These are phyloP conservation scores for Chromis chromis DNA, from an alignment of 2,797 vertebrate species.

Conservation along the genomic window DNA sequence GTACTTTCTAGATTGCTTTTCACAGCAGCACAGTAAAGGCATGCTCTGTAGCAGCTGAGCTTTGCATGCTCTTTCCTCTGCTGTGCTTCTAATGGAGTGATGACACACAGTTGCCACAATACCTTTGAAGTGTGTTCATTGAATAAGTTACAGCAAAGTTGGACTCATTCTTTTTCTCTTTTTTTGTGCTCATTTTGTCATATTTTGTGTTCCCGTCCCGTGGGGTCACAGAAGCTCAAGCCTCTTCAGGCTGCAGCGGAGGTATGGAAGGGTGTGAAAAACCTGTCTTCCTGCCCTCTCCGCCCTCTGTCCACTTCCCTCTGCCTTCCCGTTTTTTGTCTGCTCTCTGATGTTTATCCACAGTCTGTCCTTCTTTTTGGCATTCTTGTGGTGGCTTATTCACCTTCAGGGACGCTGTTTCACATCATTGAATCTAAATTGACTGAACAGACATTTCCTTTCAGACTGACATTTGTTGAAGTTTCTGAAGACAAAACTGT, in stretches of 20 bases:
- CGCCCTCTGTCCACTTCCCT: conserved; percentile 37
- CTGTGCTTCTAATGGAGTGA: conserved; percentile 36
- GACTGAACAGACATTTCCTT: conserved; percentile 1
- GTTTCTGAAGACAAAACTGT: not conserved
- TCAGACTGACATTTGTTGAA: conserved; percentile 3
- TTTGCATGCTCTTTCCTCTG: conserved; percentile 68
- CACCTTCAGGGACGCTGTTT: not conserved
- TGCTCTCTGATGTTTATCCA: conserved; percentile 29
- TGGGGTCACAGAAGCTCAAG: conserved; percentile 79
- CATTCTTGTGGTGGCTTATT: conserved; percentile 16
- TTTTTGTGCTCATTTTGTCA: conserved; percentile 63
- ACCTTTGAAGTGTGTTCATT: conserved; percentile 34
- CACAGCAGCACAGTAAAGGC: conserved; percentile 41
- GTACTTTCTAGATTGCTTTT: conserved; percentile 22
- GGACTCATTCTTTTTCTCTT: conserved; percentile 61
- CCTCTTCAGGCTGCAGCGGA: conserved; percentile 78
- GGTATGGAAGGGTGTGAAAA: conserved; percentile 81
- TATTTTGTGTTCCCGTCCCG: conserved; percentile 71
- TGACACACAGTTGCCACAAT: conserved; percentile 22
- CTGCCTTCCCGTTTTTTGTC: conserved; percentile 29
- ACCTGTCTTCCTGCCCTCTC: conserved; percentile 54
- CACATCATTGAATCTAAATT: not conserved
- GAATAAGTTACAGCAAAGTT: conserved; percentile 29
- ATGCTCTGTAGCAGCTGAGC: conserved; percentile 58
- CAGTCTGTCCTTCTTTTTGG: conserved; percentile 22